Base-by-base conservation (phyloP, 2,797 vertebrate genomes). In the Denticeps clupeoides region DNA sequence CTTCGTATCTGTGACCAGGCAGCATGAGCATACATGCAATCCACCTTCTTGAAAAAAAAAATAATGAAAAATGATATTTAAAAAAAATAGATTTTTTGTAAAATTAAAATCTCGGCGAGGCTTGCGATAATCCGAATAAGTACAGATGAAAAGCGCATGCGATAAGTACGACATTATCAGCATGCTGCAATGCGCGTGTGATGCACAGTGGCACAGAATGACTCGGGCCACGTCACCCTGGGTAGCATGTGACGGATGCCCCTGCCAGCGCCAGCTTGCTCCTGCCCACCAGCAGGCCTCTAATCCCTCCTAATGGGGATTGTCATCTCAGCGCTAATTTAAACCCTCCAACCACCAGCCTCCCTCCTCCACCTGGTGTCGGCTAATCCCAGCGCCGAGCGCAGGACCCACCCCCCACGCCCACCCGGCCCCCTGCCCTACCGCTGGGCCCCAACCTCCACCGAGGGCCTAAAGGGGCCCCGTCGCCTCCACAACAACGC, bases 241-340 rank as follows among this genome's bases (percentile, higher is more conserved):
- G 77, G 79, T 80, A 73, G 69, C 56, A 58, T 55, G 69, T 81
- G 80, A 83, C 70, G 74, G 81, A 82, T 82, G 80, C 79, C 76
- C 76, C 79, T 81, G 77, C 80, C 80, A 78, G 73, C 78, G 75
- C 78, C 81, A 77, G 70, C 70, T 67, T 70, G 60, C 74, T 63
- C 72, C 76, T 77, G 72, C 67, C 74, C 77, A 73, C 77, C 83
- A 82, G 79, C 81, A 73, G 76, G 75, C 80, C 73, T 74, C 80
- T 84, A 83, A 85, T 85, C 82, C 82, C 74, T 82, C 75, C 78
- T 84, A 85, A 86, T 84, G 80, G 83, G 80, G 79, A 77, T 82
- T 80, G 81, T 83, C 81, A 84, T 84, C 78, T 81, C 78, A 64
- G 69, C 58, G 75, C 80, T 84, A 85, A 85, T 87, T 85, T 84